Evolutionary conservation across 2,888 invertebrate genomes (phyloP).

Genomic region (Theristus sp.): DNA sequence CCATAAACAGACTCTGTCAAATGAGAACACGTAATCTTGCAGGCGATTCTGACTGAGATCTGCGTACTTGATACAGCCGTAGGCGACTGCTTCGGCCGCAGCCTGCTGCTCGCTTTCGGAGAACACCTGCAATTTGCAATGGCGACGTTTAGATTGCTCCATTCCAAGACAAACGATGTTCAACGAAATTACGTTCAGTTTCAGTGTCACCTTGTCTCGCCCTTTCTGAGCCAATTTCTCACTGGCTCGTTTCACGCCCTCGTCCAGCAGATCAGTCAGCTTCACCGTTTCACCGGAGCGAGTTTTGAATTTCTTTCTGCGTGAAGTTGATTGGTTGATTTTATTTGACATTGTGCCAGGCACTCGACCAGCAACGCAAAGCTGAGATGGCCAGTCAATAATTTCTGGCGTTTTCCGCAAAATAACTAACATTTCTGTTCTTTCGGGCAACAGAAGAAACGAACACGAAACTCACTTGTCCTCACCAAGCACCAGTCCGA

Average conservation of each 20-base stretch:
- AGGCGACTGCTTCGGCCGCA: constrained; percentile 56
- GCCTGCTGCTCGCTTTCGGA: constrained; percentile 15
- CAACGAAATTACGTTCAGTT: no score
- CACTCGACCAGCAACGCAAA: no score
- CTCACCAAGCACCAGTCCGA: constrained; percentile 91
- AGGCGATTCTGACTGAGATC: constrained; percentile 80
- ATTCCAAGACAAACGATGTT: no score
- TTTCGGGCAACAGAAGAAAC: no score
- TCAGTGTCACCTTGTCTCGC: constrained; percentile 32
- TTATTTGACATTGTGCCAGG: no score
- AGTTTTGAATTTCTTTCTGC: constrained; percentile 87
- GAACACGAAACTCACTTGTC: constrained; percentile 46
- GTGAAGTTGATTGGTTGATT: no score
- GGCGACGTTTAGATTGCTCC: no score
- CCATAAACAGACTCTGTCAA: constrained; percentile 50
- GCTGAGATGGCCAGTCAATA: no score
- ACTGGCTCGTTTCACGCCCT: constrained; percentile 42
- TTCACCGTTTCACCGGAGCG: constrained; percentile 86
- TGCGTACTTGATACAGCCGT: constrained; percentile 94
- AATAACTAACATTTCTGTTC: no score
- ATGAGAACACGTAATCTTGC: constrained; percentile 89
- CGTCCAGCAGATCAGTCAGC: constrained; percentile 66
- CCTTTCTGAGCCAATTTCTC: constrained; percentile 35
- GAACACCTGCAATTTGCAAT: constrained; percentile 13
- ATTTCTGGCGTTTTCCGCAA: no score